A percentile compares a stretch with the other conserved stretches of the same genome.
phyloP scores from a whole-genome alignment of 2,888 invertebrate species.

The Cephus runcator region DNA sequence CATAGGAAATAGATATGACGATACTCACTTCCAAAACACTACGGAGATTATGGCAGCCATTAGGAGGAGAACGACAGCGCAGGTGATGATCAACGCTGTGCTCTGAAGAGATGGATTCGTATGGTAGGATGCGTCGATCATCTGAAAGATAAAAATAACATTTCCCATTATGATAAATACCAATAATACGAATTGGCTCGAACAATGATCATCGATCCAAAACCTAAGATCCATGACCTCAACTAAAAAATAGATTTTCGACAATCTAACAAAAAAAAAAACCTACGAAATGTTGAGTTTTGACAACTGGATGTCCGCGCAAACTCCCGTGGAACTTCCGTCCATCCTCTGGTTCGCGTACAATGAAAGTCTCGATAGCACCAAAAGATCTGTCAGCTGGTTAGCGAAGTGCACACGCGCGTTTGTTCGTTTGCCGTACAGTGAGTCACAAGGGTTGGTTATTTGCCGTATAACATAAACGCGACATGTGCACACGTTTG shows the following conservation, averaged over 20 bases:
- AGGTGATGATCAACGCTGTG: slow-evolving; percentile 85
- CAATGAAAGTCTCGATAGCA: neutral
- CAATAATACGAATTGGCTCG: neutral
- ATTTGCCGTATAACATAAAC: slow-evolving; percentile 5
- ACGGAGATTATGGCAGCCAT: slow-evolving; percentile 84
- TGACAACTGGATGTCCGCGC: too few species aligned
- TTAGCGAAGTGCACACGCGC: neutral
- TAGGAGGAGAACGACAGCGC: slow-evolving; percentile 80
- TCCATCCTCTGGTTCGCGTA: neutral
- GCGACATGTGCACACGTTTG: slow-evolving; percentile 2
- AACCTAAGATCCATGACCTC: neutral
- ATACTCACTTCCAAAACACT: slow-evolving; percentile 89
- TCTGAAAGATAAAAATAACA: slow-evolving; percentile 67
- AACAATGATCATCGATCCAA: neutral
- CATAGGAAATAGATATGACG: neutral
- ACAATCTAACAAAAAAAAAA: neutral
- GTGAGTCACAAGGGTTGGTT: slow-evolving; percentile 13
- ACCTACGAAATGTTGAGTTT: too few species aligned
- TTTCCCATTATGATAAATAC: neutral
- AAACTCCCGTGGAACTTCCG: neutral
- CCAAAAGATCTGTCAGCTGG: neutral
- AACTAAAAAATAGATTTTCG: neutral
- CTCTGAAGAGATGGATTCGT: slow-evolving; percentile 87
- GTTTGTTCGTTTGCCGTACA: slow-evolving; percentile 2
- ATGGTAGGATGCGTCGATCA: slow-evolving; percentile 89